Base-by-base conservation (phyloP, 2,888 invertebrate species). In the Rhabditoides inermis region DNA sequence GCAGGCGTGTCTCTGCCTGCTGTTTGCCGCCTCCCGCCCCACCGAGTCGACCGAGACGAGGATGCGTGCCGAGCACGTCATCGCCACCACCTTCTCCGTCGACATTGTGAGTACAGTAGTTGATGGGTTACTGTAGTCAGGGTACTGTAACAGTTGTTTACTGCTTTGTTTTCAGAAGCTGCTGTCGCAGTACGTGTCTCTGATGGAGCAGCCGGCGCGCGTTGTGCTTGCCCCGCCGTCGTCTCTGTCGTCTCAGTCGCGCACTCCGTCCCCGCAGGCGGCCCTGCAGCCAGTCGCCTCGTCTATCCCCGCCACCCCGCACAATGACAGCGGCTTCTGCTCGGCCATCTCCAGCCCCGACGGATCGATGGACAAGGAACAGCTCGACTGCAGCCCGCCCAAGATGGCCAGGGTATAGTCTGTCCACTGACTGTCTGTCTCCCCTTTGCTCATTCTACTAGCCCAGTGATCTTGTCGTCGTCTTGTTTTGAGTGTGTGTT, bases 291-390 rank as follows among this genome's bases (percentile, higher is more conserved):
- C 51, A 15, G 45, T 28, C 1, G 49, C 48, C 20, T 55, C 55
- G 1, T 45, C 45, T 7, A 35, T 39, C 12, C 58, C 58, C 5
- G 15, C 30, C n/a, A 60, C 63, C 4, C 60, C 63, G 1, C 51
- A 48, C 41, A 58, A 56, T 42, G 63, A 63, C 41, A 60, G 60
- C n/a, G 63, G 63, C 35, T 63, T 63, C 52, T 56, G 45, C 25
- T 63, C 63, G 1, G 58, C 58, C 18, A 56, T 52, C 49, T 51
- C 51, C 20, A 53, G 58, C 1, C 63, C 60, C 1, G 51, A 54
- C 26, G 40, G 51, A 1, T 49, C 53, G 0, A 44, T 48, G 2
- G 51, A 56, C 36, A 53, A 55, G 51, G 54, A 56, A 37, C 50
- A 55, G 0, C 53, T 51, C 10, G 58, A 59, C 39, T 26, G n/a